phyloP scores from a whole-genome alignment of 1,140 invertebrate genomes.

The Physella acuta region DNA sequence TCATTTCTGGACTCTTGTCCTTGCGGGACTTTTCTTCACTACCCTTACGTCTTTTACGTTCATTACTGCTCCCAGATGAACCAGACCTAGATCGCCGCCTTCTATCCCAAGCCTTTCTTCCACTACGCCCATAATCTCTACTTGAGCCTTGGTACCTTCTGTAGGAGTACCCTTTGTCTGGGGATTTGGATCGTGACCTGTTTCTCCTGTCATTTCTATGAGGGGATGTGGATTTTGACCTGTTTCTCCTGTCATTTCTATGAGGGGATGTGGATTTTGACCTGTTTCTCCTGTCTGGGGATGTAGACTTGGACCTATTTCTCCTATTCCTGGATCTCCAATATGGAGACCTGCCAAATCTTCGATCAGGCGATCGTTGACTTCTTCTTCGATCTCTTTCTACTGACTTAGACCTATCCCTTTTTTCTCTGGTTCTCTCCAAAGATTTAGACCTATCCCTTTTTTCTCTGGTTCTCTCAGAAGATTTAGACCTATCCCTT shows the following conservation, averaged over 20 bases:
- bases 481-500: conserved; percentile 6
- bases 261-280: neutral
- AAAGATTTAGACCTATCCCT: conserved; percentile 10
- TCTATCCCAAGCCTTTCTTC: neutral
- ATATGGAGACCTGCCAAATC: no score
- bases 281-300: neutral
- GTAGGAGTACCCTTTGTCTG: neutral
- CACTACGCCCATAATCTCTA: neutral
- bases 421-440: conserved; percentile 4
- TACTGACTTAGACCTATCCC: conserved; percentile 11
- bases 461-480: conserved; percentile 13
- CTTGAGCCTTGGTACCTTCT: conserved; percentile 1
- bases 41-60: neutral
- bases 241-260: conserved; percentile 4
- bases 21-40: neutral
- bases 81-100: neutral
- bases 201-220: conserved; percentile 1
- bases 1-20: neutral
- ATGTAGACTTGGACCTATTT: conserved; percentile 3
- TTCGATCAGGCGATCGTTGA: neutral
- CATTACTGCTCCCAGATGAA: neutral
- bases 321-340: neutral
- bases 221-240: conserved; percentile 7
- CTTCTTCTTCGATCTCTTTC: neutral
- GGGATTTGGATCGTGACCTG: conserved; percentile 10